Base-by-base conservation (phyloP, 2,797 vertebrate genomes). In the Hapalemur alaotrensis region DNA sequence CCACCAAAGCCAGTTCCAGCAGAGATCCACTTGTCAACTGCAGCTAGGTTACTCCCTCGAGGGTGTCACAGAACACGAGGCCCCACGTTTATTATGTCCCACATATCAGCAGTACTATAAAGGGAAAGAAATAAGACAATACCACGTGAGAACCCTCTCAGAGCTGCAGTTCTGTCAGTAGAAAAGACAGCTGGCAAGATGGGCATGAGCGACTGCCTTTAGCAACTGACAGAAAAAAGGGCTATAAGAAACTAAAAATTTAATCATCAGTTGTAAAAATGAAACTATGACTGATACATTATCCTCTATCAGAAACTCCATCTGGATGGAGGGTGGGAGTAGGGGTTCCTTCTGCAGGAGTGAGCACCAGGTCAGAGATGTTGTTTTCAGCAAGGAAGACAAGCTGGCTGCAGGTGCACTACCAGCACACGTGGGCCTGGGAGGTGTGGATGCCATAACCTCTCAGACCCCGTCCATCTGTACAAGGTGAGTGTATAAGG, bases 211-310 rank as follows among this genome's bases (percentile, higher is more conserved):
- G 96, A 59, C 4, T 88, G 0, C 0, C 61, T 93, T 95, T 75
- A 84, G 76, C 22, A 57, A 95, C 69, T 32, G 89, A 35, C 3
- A 78, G 50, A 96, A 35, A 59, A 93, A 96, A 92, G 3, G 38
- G 61, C 12, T 69, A 59, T 52, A 63, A 5, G 80, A 93, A 93
- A 63, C 61, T 50, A 89, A 81, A 89, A 63, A 30, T 38, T 5
- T 7, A 90, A 41, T 61, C 23, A 32, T n/a, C 11, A 10, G 4
- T 86, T 86, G 32, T 10, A 79, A 76, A 95, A 87, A 63, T 79
- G 28, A 90, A 96, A 84, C 25, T 18, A 8, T 25, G 0, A 2
- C 15, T 84, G 43, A 72, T 7, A 35, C 73, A 50, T 28, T 83
- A 43, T 32, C 72, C 89, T 54, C 70, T 46, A 2, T 28, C 20